Percentiles rank a stretch among this genome's conserved stretches.
These are phyloP conservation scores for Cheiracanthium punctorium DNA, from an alignment of 2,888 invertebrate species.

Conservation along the genomic window DNA sequence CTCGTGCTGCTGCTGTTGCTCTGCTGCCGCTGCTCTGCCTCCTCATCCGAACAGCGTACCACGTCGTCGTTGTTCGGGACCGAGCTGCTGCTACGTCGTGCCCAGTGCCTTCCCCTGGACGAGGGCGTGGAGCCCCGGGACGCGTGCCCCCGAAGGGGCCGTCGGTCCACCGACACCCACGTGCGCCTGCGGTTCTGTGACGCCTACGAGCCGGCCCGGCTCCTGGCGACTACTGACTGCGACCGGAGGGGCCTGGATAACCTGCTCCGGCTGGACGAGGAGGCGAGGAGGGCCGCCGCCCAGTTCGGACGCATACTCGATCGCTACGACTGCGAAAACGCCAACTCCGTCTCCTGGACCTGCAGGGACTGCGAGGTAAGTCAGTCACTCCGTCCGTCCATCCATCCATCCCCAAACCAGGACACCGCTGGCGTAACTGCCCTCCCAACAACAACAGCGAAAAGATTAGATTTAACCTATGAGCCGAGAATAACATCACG, in stretches of 20 bases:
- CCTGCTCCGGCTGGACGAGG: conserved; percentile 43
- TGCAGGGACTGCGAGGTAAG: conserved; percentile 73
- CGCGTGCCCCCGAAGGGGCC: conserved; percentile 51
- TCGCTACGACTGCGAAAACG: conserved; percentile 73
- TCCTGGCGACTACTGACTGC: conserved; percentile 30
- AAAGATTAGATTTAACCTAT: too few relatives aligned
- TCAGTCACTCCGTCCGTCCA: background rate
- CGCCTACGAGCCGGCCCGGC: conserved; percentile 66
- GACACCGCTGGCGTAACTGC: too few relatives aligned
- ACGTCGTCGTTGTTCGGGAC: conserved; percentile 29
- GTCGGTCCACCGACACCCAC: too few relatives aligned
- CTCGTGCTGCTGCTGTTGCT: conserved; percentile 32
- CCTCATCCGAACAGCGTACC: background rate
- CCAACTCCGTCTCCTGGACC: conserved; percentile 73
- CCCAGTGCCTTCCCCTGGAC: conserved; percentile 70
- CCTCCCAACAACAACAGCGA: too few relatives aligned
- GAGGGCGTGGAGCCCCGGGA: conserved; percentile 58
- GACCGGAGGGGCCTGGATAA: conserved; percentile 27
- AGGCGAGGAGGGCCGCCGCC: conserved; percentile 42
- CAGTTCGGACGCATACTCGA: conserved; percentile 66
- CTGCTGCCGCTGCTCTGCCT: conserved; percentile 5
- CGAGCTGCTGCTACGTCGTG: conserved; percentile 1
- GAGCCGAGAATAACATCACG: too few relatives aligned
- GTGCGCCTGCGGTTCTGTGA: conserved; percentile 71
- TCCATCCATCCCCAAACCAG: background rate